Conservation (phyloP, 2,888 invertebrate genomes). For the Homarus gammarus region DNA sequence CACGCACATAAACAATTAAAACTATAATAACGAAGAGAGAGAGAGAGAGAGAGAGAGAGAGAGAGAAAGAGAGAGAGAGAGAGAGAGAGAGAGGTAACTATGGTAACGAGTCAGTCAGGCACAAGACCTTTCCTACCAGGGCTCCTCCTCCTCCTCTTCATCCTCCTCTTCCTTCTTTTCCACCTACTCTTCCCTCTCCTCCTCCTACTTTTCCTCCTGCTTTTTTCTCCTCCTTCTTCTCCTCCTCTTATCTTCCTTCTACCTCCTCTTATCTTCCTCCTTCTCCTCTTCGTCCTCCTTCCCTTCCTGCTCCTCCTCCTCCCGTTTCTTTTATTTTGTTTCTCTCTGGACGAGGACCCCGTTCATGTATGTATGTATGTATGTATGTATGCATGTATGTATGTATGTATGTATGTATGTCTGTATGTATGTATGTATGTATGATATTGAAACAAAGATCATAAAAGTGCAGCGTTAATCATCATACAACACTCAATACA, state of each 20-base stretch:
- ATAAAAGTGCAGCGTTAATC: neutral
- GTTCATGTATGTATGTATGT: neutral
- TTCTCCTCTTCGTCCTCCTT: neutral
- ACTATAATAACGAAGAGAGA: neutral
- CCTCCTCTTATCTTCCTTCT: neutral
- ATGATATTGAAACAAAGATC: neutral
- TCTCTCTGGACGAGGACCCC: neutral
- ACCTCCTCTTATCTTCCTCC: neutral
- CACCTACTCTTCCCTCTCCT: neutral
- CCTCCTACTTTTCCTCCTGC: neutral
- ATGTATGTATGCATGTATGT: neutral
- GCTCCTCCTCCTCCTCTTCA: neutral
- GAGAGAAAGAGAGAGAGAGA: neutral
- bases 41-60: neutral
- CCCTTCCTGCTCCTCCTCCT: neutral
- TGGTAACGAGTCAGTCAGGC: neutral
- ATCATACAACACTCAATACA: neutral
- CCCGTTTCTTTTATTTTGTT: neutral
- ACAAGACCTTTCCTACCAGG: neutral
- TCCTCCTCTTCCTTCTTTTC: neutral
- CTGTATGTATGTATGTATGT: neutral
- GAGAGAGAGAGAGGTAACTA: constrained; percentile 5
- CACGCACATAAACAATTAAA: neutral
- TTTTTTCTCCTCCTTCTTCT: neutral
- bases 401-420: constrained; percentile 33